phyloP scores from a whole-genome alignment of 1,140 invertebrate genomes.

The Drosophila bifasciata region DNA sequence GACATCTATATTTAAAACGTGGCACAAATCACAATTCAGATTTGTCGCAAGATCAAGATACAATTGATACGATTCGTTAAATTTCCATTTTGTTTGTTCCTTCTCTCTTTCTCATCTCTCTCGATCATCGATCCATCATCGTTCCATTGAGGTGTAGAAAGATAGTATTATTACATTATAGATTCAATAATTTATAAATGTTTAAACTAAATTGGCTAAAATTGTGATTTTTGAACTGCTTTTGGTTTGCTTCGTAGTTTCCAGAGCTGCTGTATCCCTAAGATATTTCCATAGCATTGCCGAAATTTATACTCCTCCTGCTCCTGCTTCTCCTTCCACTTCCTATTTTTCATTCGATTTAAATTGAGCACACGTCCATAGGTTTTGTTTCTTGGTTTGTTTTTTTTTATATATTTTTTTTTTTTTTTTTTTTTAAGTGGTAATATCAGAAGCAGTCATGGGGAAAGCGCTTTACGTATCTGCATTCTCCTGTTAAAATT shows the following conservation, averaged over 20 bases:
- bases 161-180: slow-evolving; percentile 43
- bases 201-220: slow-evolving; percentile 82
- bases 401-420: slow-evolving; percentile 20
- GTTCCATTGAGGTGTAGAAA: slow-evolving; percentile 52
- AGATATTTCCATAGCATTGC: slow-evolving; percentile 55
- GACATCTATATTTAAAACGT: slow-evolving; percentile 82
- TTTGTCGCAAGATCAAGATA: slow-evolving; percentile 80
- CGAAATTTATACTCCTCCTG: slow-evolving; percentile 23
- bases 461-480: slow-evolving; percentile 60
- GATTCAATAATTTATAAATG: slow-evolving; percentile 70
- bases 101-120: slow-evolving; percentile 25
- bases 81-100: slow-evolving; percentile 37
- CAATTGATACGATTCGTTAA: slow-evolving; percentile 79
- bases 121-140: slow-evolving; percentile 29
- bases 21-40: slow-evolving; percentile 81
- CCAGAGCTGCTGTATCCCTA: slow-evolving; percentile 53
- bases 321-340: too few relatives aligned
- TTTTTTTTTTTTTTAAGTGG: slow-evolving; percentile 28
- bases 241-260: slow-evolving; percentile 80
- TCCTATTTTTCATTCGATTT: slow-evolving; percentile 27
- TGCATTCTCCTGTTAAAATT: slow-evolving; percentile 58
- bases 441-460: slow-evolving; percentile 70
- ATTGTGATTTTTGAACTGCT: slow-evolving; percentile 80
- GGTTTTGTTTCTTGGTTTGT: slow-evolving; percentile 30
- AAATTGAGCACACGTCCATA: slow-evolving; percentile 64